Conservation (phyloP, 2,888 invertebrate species). For the Cataglyphis cursor region DNA sequence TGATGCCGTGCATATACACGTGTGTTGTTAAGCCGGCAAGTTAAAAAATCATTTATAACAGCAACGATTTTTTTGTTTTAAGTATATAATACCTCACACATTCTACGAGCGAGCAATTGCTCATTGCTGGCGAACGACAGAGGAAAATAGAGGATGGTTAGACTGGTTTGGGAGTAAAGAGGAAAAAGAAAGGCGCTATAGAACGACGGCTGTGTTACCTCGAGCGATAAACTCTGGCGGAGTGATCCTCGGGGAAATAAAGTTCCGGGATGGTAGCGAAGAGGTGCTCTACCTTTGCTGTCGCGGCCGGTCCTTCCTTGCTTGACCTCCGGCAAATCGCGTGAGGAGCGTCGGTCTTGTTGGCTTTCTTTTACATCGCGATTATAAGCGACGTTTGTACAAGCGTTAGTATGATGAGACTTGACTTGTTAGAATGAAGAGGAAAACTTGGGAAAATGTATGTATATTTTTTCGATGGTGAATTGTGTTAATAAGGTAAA, state of each 20-base stretch:
- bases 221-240: slow-evolving; percentile 80
- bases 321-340: slow-evolving; percentile 70
- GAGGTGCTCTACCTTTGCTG: slow-evolving; percentile 64
- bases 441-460: background rate
- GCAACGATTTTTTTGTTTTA: slow-evolving; percentile 62
- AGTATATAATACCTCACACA: slow-evolving; percentile 69
- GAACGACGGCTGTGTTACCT: slow-evolving; percentile 71
- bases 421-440: slow-evolving; percentile 25
- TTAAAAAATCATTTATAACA: slow-evolving; percentile 49
- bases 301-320: slow-evolving; percentile 59
- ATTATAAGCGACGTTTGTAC: slow-evolving; percentile 7
- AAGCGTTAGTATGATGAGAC: background rate
- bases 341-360: slow-evolving; percentile 47
- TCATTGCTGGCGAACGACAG: slow-evolving; percentile 19
- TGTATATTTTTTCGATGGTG: background rate
- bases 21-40: background rate
- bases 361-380: slow-evolving; percentile 27
- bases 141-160: background rate
- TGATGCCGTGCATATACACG: background rate
- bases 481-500: background rate
- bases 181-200: slow-evolving; percentile 51
- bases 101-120: slow-evolving; percentile 64
- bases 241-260: slow-evolving; percentile 84
- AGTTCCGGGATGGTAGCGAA: slow-evolving; percentile 76
- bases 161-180: slow-evolving; percentile 24